Base-by-base conservation (phyloP, 64 coral and sea anemone species). In the Montipora cactus region DNA sequence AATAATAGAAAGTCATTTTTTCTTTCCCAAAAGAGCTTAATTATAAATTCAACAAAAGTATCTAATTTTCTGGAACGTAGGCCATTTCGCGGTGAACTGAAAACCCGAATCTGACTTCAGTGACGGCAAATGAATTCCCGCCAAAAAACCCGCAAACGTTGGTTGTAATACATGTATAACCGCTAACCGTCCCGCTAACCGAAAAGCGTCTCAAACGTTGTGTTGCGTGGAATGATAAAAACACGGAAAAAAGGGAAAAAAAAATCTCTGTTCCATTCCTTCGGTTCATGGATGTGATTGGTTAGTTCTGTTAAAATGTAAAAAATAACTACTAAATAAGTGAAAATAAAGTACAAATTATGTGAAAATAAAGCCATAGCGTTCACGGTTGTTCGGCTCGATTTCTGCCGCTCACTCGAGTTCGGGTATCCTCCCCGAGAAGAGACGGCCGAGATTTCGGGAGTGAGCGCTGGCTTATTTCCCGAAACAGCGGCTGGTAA, bases 171-270 rank as follows among this genome's bases (percentile, higher is more conserved):
- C 75, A 78, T 78, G 75, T 78, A 49, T 78, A 78, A 78, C 75
- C 3, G 45, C 11, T 14, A 11, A 78, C 37, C 11, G 47, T 37
- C 37, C 37, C 37, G 37, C 37, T 37, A 2, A 78, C 37, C 11
- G 47, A 68, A 78, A 78, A 78, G 49, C 28, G 4, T 72, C 71
- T 87, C 50, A 87, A 49, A 87, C 67, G 66, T 37, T 2, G 37
- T 71, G 49, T 57, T 47, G 47, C 72, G 61, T 47, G 61, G 23
- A 70, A 51, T n/a, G 66, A 90, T 79, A 79, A 90, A 61, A 79
- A 90, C 78, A 79, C 64, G 52, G 58, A 79, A 90, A 79, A 90
- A 90, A 80, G 74, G 74, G 25, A 22, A 90, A 90, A 61, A 61
- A 79, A 79, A 76, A 57, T 79, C 53, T 90, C 74, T 79, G 58